phyloP scores from a whole-genome alignment of 2,113 vertebrate genomes.

The Limanda limanda region DNA sequence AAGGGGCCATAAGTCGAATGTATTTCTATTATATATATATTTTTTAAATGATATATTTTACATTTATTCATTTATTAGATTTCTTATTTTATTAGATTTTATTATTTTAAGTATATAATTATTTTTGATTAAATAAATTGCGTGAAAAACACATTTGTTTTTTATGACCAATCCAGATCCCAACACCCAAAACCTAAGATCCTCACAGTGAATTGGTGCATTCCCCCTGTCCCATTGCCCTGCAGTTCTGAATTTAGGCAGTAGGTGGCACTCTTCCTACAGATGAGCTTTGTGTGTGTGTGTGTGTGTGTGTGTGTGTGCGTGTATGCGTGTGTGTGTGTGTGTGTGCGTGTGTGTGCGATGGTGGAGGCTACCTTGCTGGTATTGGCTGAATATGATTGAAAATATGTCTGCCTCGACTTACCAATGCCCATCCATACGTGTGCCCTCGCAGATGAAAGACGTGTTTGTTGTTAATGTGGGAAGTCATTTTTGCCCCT shows the following conservation, averaged over 20 bases:
- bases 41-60: too few species aligned
- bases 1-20: too few species aligned
- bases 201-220: neutral
- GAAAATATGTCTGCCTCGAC: conserved; percentile 67
- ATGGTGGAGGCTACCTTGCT: conserved; percentile 27
- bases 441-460: conserved; percentile 63
- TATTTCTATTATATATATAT: too few species aligned
- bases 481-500: conserved; percentile 68
- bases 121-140: too few species aligned
- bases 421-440: conserved; percentile 52
- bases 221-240: neutral
- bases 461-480: conserved; percentile 75
- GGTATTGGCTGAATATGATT: conserved; percentile 56
- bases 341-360: neutral
- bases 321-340: too few species aligned
- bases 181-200: neutral
- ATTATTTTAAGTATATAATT: neutral
- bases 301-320: neutral
- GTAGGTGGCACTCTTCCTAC: conserved; percentile 78
- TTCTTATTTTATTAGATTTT: neutral
- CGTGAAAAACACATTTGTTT: neutral
- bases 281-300: conserved; percentile 37
- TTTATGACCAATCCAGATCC: neutral
- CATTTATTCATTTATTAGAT: neutral
- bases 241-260: conserved; percentile 45